A percentile compares a stretch with the other conserved stretches of the same genome.
Conservation (phyloP, 30 jellyfish, hydroid and myxozoan species). For the Hydractinia echinata region DNA sequence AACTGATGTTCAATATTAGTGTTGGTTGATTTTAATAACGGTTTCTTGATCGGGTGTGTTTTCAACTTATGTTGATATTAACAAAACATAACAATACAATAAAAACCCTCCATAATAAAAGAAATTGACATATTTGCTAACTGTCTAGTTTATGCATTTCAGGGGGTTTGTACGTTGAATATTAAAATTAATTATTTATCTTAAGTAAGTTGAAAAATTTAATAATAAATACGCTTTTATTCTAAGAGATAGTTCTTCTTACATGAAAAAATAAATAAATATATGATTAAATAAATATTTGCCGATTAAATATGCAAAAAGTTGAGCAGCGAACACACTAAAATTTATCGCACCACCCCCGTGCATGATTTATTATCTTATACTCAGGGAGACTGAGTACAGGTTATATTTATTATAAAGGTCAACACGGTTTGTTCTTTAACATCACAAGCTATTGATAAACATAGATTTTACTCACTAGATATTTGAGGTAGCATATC, state of each 20-base stretch:
- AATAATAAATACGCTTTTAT: too few relatives aligned
- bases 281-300: too few relatives aligned
- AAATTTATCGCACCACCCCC: too few relatives aligned
- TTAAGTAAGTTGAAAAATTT: too few relatives aligned
- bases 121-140: slow-evolving; percentile 24
- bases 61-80: not conserved
- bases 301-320: too few relatives aligned
- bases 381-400: slow-evolving; percentile 5
- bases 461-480: too few relatives aligned
- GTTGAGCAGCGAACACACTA: too few relatives aligned
- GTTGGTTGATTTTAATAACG: slow-evolving; percentile 13
- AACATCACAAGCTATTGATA: too few relatives aligned
- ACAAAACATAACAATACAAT: not conserved
- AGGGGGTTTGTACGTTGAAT: not conserved
- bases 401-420: slow-evolving; percentile 14
- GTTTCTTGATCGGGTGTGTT: slow-evolving; percentile 6
- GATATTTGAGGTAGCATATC: not conserved
- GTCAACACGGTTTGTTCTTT: slow-evolving; percentile 14
- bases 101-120: not conserved
- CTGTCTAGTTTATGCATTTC: slow-evolving; percentile 9
- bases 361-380: too few relatives aligned
- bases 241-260: too few relatives aligned
- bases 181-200: too few relatives aligned
- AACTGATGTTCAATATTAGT: not conserved
- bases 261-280: too few relatives aligned